Evolutionary conservation across 1,140 invertebrate species (phyloP).

Genomic region (Thereuonema tuberculata): DNA sequence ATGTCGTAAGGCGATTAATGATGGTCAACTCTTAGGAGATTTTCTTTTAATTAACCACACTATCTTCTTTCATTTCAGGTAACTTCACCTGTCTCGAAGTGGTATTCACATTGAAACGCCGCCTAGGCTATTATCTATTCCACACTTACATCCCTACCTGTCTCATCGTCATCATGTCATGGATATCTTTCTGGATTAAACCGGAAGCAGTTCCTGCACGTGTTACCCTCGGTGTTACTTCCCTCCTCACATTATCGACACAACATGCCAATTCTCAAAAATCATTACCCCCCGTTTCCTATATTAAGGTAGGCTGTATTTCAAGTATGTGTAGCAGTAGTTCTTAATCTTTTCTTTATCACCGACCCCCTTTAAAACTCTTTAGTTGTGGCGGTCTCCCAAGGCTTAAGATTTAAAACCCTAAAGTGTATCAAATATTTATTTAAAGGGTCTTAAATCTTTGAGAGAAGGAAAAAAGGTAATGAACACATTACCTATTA

Average conservation of each 20-base stretch:
- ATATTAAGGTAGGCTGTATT: not conserved
- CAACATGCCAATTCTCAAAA: slow-evolving; percentile 33
- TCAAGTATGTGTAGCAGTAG: too few relatives aligned
- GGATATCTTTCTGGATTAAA: slow-evolving; percentile 32
- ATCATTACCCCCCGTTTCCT: slow-evolving; percentile 18
- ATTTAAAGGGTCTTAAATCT: too few relatives aligned
- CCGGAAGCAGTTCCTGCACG: slow-evolving; percentile 31
- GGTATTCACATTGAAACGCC: slow-evolving; percentile 18
- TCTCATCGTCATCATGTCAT: slow-evolving; percentile 31
- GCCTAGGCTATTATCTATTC: slow-evolving; percentile 28
- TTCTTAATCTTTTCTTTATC: too few relatives aligned
- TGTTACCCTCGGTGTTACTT: slow-evolving; percentile 30
- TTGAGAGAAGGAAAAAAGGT: too few relatives aligned
- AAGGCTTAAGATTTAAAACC: too few relatives aligned
- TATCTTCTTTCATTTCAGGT: not conserved
- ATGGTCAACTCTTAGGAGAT: too few relatives aligned
- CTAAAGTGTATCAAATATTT: too few relatives aligned
- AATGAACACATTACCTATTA: too few relatives aligned
- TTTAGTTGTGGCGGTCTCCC: too few relatives aligned
- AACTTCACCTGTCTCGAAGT: not conserved
- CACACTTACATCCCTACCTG: slow-evolving; percentile 31
- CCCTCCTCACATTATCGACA: slow-evolving; percentile 27
- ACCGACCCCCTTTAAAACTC: too few relatives aligned
- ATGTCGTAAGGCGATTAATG: too few relatives aligned
- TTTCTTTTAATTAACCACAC: too few relatives aligned